These are phyloP conservation scores for Phalacrocorax pelagicus DNA, from an alignment of 2,113 vertebrate genomes.

Conservation along the genomic window DNA sequence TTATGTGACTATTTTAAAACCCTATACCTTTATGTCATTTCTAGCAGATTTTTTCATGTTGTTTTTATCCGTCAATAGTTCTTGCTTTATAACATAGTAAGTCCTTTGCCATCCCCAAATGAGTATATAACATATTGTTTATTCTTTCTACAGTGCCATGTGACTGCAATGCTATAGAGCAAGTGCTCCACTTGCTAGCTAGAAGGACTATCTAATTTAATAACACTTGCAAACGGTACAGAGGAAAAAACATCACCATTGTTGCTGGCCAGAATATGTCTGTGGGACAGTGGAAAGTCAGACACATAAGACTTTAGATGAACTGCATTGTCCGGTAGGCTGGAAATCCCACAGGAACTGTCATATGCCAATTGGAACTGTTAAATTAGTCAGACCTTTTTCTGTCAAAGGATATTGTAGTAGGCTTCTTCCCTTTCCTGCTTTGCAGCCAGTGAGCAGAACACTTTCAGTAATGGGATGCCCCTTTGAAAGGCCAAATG, in stretches of 20 bases:
- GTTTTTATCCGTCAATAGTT: not conserved
- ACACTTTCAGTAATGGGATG: not conserved
- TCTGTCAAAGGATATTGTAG: not conserved
- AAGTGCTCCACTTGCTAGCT: not conserved
- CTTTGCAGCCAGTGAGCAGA: not conserved
- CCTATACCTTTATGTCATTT: not conserved
- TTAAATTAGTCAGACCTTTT: not conserved
- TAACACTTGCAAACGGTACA: not conserved
- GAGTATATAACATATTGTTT: not conserved
- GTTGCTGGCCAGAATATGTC: not conserved
- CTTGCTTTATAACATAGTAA: not conserved
- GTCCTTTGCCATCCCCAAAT: not conserved
- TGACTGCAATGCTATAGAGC: not conserved
- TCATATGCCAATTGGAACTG: not conserved
- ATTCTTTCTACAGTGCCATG: not conserved
- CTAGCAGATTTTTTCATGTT: not conserved
- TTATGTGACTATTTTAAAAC: not conserved
- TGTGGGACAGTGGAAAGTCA: not conserved
- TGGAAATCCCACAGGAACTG: not conserved
- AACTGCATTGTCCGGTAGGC: not conserved
- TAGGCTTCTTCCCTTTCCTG: not conserved
- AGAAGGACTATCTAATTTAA: not conserved
- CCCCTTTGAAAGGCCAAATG: not conserved
- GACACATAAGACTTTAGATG: accelerated
- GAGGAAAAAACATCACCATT: not conserved